Evolutionary conservation across 2,888 invertebrate genomes (phyloP), one percentile per base, ranked within the genome.

Genomic region (Exephanes ischioxanthus): DNA sequence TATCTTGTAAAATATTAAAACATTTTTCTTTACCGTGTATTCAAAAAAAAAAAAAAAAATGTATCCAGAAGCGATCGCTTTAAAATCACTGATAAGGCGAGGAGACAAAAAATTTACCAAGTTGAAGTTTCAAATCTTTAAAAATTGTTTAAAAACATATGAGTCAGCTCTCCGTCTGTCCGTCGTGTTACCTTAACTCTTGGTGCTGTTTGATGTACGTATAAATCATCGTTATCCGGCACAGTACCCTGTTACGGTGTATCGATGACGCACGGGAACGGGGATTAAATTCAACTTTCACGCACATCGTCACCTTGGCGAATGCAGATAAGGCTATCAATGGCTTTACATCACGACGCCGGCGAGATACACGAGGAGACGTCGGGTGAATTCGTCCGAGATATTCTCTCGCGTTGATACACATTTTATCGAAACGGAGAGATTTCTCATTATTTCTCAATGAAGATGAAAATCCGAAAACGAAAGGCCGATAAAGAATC

Each of bases 211-310:
- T 26, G 16, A 70, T 80, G 48, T 26, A 48, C 41, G n/a, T 30
- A n/a, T 37, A 4, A 22, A 30, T 48, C 79, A 51, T 55, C 30
- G 55, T 83, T 75, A 51, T 53, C 58, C 45, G 53, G 22, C 67
- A 73, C n/a, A 70, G 61, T 67, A 71, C 53, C 37, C 16, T 75
- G 63, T 67, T 67, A 85, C 75, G 70, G 61, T 70, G 70, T 76
- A 79, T 82, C 66, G 71, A 72, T 82, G 85, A 85, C 85, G 85
- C 82, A 80, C 85, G 79, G 48, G 66, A 79, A 55, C 33, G 76
- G 11, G 30, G 37, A 81, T 81, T 79, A 66, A 66, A 81, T 85
- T 75, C 33, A 63, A 82, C 70, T 82, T 85, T 77, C 75, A 75
- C 81, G 73, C 68, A 33, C 77, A 75, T 79, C 68, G 76, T 85